These are phyloP conservation scores for Antidorcas marsupialis DNA, from an alignment of 2,113 vertebrate species.

Conservation along the genomic window DNA sequence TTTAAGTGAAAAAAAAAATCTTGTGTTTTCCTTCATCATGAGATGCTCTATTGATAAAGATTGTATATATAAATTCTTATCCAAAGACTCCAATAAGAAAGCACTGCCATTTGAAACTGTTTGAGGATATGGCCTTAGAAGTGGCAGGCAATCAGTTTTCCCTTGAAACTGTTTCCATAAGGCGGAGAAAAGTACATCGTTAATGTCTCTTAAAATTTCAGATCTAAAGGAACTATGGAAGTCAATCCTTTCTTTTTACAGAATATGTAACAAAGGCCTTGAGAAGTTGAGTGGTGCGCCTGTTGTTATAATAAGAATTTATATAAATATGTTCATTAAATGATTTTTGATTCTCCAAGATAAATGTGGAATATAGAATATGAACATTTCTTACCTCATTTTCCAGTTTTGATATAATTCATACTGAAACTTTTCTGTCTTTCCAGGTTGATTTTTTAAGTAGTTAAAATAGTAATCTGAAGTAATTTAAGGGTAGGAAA, in stretches of 20 bases:
- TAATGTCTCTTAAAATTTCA: not conserved
- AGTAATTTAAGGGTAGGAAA: not conserved
- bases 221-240: not conserved
- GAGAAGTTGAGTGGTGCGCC: not conserved
- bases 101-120: constrained; percentile 3
- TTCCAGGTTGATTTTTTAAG: constrained; percentile 5
- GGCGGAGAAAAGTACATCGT: not conserved
- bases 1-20: not conserved
- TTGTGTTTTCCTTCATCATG: not conserved
- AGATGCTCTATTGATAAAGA: not conserved
- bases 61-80: not conserved
- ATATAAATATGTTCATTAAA: not conserved
- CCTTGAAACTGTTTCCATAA: not conserved
- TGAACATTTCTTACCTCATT: not conserved
- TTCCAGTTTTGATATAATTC: not conserved
- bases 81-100: not conserved
- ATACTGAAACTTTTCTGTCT: not conserved
- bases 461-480: constrained; percentile 17
- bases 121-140: not conserved
- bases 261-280: not conserved
- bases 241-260: not conserved
- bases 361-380: not conserved
- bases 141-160: not conserved
- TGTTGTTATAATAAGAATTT: not conserved
- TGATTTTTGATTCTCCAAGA: not conserved